Evolutionary conservation across 2,888 invertebrate genomes (phyloP).

Genomic region (Drosophila buzzatii): DNA sequence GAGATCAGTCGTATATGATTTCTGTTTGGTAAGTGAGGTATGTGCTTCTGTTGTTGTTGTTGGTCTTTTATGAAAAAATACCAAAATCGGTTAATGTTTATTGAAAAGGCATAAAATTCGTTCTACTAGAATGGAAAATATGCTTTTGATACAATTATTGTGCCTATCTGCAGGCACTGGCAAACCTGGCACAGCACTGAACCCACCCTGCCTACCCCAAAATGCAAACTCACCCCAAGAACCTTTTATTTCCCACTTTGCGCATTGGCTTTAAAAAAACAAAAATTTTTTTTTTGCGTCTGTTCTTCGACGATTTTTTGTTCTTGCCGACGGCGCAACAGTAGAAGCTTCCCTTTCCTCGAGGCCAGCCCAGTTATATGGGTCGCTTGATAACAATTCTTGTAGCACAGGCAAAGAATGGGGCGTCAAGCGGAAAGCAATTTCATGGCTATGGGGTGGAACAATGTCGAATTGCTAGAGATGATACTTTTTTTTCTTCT

Average conservation of each 20-base stretch:
- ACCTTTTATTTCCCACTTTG: constrained; percentile 37
- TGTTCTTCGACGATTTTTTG: constrained; percentile 37
- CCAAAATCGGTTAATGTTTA: constrained; percentile 86
- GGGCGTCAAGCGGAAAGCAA: constrained; percentile 70
- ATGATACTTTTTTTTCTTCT: constrained; percentile 34
- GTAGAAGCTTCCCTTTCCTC: constrained; percentile 12
- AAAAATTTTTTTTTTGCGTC: constrained; percentile 51
- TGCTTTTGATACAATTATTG: constrained; percentile 85
- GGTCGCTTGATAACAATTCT: constrained; percentile 74
- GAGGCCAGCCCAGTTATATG: constrained; percentile 66
- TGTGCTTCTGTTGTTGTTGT: constrained; percentile 32
- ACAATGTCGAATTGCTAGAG: constrained; percentile 43
- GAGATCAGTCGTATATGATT: constrained; percentile 37
- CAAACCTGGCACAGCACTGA: constrained; percentile 41
- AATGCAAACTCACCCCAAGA: constrained; percentile 41
- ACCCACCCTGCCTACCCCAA: constrained; percentile 50
- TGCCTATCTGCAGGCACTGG: constrained; percentile 77
- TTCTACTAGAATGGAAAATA: constrained; percentile 86
- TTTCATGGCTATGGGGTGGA: constrained; percentile 79
- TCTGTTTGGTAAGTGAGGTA: constrained; percentile 24
- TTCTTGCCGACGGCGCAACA: constrained; percentile 30
- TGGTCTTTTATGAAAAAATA: constrained; percentile 79
- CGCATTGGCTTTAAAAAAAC: constrained; percentile 42
- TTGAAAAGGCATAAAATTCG: constrained; percentile 86
- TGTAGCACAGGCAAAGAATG: constrained; percentile 27